Evolutionary conservation across 2,113 vertebrate genomes (phyloP).

Genomic region (Aegithalos caudatus): DNA sequence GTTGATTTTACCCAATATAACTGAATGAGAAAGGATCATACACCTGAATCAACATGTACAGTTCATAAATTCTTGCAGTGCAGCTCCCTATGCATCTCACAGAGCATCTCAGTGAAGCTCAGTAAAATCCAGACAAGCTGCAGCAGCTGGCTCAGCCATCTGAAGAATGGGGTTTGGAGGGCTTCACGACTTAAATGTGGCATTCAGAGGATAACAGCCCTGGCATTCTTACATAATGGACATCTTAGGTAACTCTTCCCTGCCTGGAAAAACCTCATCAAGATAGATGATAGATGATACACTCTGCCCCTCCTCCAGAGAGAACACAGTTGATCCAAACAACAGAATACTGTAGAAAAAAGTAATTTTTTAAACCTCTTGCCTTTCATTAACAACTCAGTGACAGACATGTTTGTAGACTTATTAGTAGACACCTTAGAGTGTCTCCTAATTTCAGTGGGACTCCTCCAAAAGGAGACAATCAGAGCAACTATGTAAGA

Average conservation of each 20-base stretch:
- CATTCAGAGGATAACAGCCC: background rate
- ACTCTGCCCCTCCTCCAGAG: background rate
- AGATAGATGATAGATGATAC: background rate
- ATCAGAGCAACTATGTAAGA: background rate
- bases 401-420: background rate
- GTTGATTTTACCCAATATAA: background rate
- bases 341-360: background rate
- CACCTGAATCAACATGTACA: background rate
- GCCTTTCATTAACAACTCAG: background rate
- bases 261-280: background rate
- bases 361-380: background rate
- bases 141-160: background rate
- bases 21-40: background rate
- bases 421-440: background rate
- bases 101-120: background rate
- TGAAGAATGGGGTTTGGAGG: background rate
- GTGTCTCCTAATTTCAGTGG: background rate
- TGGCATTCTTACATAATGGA: background rate
- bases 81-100: background rate
- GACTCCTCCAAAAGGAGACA: background rate
- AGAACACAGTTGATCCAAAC: background rate
- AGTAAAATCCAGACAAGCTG: background rate
- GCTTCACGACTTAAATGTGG: background rate
- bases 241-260: background rate
- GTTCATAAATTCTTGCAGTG: background rate